Base-by-base conservation (phyloP, 1,140 invertebrate genomes). In the Leptonema lineaticorne region DNA sequence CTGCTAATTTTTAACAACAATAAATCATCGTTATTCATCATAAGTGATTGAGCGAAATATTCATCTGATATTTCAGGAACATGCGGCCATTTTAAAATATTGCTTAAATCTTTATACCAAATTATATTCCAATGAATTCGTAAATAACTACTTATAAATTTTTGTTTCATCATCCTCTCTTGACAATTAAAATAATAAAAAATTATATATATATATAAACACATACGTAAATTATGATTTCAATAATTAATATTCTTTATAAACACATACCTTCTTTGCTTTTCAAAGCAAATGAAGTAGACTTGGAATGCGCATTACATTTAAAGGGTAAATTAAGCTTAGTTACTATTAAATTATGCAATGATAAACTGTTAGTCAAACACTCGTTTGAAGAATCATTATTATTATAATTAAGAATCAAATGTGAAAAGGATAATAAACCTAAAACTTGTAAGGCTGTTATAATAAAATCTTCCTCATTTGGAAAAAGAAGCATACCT, bases 401-500 rank as follows among this genome's bases (percentile, higher is more conserved):
- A 11, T 45, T 46, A 50, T 63, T 22, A 26, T 45, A 26, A 27
- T 69, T 69, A 5, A 68, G 58, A 11, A 60, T 69, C 1, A 68
- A 62, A 67, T 72, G 58, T 3, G 68, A 60, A 58, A 69, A 69
- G 18, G 50, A 14, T 28, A 72, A 29, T 45, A 72, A 68, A 53
- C 57, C 56, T 22, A 73, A 50, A 11, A 68, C 11, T 67, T 73
- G 69, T 27, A 67, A 60, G 20, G 63, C 63, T 11, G 48, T 68
- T 3, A 33, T 64, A 7, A 67, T 30, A 58, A 73, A 73, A 29
- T 60, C 60, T 46, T 68, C 81, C 58, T 86, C 84, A 29, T 81
- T 81, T 63, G 79, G 80, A 78, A 83, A 86, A 50, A 85, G 69
- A 74, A 86, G 84, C 27, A 86, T 65, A 46, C 81, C 85, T 85